Percentiles rank a stretch among this genome's conserved stretches.
These are phyloP conservation scores for Agelaius phoeniceus DNA, from an alignment of 2,113 vertebrate genomes.

Conservation along the genomic window DNA sequence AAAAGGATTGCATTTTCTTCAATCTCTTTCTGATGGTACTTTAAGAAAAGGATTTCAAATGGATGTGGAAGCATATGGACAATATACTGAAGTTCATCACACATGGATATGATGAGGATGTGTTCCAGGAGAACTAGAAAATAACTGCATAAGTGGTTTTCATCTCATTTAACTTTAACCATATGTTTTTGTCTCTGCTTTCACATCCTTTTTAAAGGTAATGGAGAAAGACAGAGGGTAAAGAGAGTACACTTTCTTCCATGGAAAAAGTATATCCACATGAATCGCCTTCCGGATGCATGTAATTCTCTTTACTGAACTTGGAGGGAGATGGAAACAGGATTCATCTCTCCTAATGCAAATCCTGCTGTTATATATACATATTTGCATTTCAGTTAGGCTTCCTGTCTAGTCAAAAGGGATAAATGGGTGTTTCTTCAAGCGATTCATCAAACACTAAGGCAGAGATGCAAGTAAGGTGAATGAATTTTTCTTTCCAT, in stretches of 20 bases:
- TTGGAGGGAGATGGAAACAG: background rate
- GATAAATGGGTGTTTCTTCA: background rate
- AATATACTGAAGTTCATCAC: background rate
- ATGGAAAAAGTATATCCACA: background rate
- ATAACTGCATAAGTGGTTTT: background rate
- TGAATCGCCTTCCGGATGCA: background rate
- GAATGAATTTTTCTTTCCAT: background rate
- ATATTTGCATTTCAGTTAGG: background rate
- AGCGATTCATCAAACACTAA: background rate
- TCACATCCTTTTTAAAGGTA: background rate
- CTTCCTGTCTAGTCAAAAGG: background rate
- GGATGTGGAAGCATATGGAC: background rate
- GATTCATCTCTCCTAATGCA: background rate
- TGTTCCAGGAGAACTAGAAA: background rate
- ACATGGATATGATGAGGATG: background rate
- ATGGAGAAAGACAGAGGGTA: background rate
- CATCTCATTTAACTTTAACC: background rate
- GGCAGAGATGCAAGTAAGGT: background rate
- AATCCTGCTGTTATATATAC: background rate
- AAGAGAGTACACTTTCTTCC: background rate
- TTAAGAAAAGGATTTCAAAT: background rate
- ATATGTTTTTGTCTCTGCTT: background rate
- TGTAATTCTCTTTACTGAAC: background rate
- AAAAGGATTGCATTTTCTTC: background rate
- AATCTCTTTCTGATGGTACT: background rate